Evolutionary conservation across 2,797 vertebrate genomes (phyloP), one percentile per base, ranked within the genome.

Genomic region (Pangasius krempfi): DNA sequence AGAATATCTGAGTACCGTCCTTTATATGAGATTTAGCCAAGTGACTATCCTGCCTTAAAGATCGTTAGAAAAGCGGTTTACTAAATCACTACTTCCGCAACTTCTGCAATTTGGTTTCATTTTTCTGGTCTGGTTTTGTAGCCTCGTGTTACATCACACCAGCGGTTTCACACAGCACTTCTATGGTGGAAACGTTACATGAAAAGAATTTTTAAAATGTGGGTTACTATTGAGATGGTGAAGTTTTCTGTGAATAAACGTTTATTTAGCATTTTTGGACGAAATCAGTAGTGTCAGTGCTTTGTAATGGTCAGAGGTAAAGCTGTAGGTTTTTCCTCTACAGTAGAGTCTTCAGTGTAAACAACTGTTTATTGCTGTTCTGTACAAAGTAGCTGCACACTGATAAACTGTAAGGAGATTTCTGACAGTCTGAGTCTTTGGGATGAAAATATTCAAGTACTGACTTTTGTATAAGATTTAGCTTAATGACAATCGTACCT

Each of bases 81-180:
- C 33, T 54, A 75, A 84, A 76, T 62, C 40, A 80, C 37, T 40
- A 40, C 37, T 40, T 40, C 37, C 37, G 37, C 70, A 47, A 66
- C 81, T 88, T 88, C 87, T 72, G 47, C 60, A 40, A 85, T 68
- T 2, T 27, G 56, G 12, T 73, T 72, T 78, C 16, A 56, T 56
- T 56, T 16, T 56, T 16, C 5, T 14, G 47, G 54, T 56, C 54
- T 16, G 54, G 16, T 66, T 78, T 75, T n/a, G 27, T 14, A 47
- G 72, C 72, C 72, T 13, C 0, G 3, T 75, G 22, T 47, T 47
- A 50, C 22, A 50, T 47, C 73, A 76, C 40, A 44, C 20, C 54
- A 44, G 72, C 4, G 20, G 72, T 25, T 73, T 47, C 25, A 50
- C 44, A 76, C 44, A 47, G 4, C 73, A 27, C 20, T 73, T 18